These are phyloP conservation scores for Drosophila ezoana DNA, from an alignment of 2,888 invertebrate genomes.

Conservation along the genomic window DNA sequence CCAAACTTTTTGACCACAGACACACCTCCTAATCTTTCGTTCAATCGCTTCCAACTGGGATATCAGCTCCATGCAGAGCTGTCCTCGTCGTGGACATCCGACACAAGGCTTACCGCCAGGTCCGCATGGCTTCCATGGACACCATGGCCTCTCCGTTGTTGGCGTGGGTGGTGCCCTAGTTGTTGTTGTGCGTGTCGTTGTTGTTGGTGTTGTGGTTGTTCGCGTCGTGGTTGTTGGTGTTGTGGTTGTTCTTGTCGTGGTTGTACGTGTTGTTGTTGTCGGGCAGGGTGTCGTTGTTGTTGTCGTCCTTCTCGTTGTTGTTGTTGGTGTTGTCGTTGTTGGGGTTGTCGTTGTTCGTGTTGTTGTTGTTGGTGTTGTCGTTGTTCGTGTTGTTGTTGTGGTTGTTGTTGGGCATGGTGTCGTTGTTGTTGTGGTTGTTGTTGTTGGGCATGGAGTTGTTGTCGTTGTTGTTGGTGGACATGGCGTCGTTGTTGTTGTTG, in stretches of 20 bases:
- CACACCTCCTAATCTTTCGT: conserved; percentile 24
- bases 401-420: too few species aligned
- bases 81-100: conserved; percentile 8
- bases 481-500: background rate
- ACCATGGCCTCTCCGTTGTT: background rate
- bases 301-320: too few species aligned
- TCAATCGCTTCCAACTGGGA: background rate
- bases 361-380: background rate
- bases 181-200: background rate
- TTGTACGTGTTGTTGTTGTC: background rate
- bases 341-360: too few species aligned
- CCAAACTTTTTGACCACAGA: conserved; percentile 17
- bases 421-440: background rate
- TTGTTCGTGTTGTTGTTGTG: background rate
- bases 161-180: background rate
- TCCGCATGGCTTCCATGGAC: conserved; percentile 22
- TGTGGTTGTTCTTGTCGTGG: background rate
- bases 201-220: background rate
- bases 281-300: background rate
- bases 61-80: conserved; percentile 22
- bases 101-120: conserved; percentile 27
- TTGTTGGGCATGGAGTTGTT: background rate
- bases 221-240: background rate
- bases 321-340: background rate
- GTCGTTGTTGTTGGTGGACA: background rate